Conservation (phyloP, 2,888 invertebrate species). For the Epistrophe grossulariae region DNA sequence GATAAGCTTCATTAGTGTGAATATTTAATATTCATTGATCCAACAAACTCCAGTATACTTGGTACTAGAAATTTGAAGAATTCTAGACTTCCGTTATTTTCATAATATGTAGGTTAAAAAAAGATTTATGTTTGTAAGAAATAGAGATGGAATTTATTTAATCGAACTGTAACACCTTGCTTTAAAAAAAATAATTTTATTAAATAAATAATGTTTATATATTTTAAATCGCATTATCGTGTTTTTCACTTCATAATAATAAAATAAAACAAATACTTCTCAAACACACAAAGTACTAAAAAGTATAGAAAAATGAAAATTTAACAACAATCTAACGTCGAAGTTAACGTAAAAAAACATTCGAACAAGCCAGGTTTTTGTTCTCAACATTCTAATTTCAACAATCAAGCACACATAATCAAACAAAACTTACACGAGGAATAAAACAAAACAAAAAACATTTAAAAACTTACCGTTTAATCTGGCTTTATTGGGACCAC, state of each 20-base stretch:
- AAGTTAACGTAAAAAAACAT: slow-evolving; percentile 22
- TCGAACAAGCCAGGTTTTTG: slow-evolving; percentile 52
- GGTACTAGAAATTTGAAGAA: no score
- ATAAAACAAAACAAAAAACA: not conserved
- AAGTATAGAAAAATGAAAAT: slow-evolving; percentile 6
- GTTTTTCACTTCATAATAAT: not conserved
- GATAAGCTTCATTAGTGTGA: no score
- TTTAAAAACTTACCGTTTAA: slow-evolving; percentile 90
- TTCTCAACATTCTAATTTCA: slow-evolving; percentile 44
- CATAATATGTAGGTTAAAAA: no score
- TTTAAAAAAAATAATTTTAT: no score
- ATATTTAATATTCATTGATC: no score
- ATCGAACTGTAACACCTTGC: no score
- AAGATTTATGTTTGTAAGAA: no score
- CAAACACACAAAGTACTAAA: not conserved
- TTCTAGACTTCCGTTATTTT: no score
- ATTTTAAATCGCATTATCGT: slow-evolving; percentile 51
- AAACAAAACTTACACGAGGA: not conserved
- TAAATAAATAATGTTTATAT: no score
- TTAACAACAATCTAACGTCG: slow-evolving; percentile 25
- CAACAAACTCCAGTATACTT: no score
- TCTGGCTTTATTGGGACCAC: slow-evolving; percentile 93
- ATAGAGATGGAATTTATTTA: no score
- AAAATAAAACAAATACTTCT: not conserved
- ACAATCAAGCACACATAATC: slow-evolving; percentile 37